These are phyloP conservation scores for Apostichopus leukothele DNA, from an alignment of 53 echinoderm and acorn worm genomes.

Conservation along the genomic window DNA sequence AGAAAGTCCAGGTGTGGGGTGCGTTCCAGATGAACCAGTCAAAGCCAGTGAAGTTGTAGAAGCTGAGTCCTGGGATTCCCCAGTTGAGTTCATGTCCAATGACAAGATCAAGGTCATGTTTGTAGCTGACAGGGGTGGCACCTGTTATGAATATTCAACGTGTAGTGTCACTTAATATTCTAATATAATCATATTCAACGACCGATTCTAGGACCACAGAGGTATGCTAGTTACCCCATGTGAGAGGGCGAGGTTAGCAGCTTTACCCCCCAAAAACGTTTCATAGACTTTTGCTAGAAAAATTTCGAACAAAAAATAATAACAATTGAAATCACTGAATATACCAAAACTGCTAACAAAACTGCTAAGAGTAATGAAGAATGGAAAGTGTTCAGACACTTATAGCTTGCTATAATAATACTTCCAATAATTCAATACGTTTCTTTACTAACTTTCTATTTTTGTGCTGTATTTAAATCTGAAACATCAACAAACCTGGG, in stretches of 20 bases:
- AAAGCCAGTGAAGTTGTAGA: conserved; percentile 90
- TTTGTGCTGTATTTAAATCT: neutral
- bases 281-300: too few relatives aligned
- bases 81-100: conserved; percentile 92
- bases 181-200: too few relatives aligned
- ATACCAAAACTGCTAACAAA: too few relatives aligned
- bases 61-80: conserved; percentile 75
- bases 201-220: too few relatives aligned
- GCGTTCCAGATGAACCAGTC: conserved; percentile 90
- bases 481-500: conserved; percentile 59
- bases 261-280: too few relatives aligned
- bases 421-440: too few relatives aligned
- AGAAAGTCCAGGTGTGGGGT: conserved; percentile 89
- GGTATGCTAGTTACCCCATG: too few relatives aligned
- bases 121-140: conserved; percentile 55
- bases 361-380: neutral
- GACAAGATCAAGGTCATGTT: conserved; percentile 64
- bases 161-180: neutral
- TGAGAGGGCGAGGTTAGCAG: too few relatives aligned
- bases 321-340: too few relatives aligned
- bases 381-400: neutral
- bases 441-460: neutral
- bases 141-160: conserved; percentile 47
- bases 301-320: too few relatives aligned
- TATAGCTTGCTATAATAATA: too few relatives aligned